These are phyloP conservation scores for Etheostoma cragini DNA, from an alignment of 2,113 vertebrate species.

Conservation along the genomic window DNA sequence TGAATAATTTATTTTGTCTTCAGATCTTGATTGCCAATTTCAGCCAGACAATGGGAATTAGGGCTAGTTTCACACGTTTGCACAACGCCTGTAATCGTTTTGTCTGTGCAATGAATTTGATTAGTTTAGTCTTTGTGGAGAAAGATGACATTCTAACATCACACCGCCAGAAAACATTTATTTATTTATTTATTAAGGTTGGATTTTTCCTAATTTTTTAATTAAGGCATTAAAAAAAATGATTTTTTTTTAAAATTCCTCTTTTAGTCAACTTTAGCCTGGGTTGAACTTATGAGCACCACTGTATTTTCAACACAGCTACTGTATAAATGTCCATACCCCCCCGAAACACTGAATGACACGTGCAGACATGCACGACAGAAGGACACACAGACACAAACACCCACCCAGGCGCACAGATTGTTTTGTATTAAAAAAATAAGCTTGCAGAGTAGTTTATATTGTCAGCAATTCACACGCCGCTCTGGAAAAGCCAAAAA, in stretches of 20 bases:
- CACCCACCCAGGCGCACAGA: conserved; percentile 7
- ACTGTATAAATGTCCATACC: background rate
- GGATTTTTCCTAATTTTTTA: too few species aligned
- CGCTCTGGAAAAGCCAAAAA: conserved; percentile 26
- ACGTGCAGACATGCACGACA: background rate
- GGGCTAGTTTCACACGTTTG: conserved; percentile 5
- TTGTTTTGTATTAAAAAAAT: background rate
- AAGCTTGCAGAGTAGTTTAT: conserved; percentile 10
- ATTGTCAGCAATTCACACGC: conserved; percentile 30
- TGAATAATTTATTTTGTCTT: conserved; percentile 44
- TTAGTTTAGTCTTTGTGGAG: conserved; percentile 63
- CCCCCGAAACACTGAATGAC: background rate
- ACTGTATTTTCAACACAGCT: too few species aligned
- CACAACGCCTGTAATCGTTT: conserved; percentile 18
- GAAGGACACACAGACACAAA: background rate
- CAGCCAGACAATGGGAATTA: conserved; percentile 38
- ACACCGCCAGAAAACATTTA: conserved; percentile 24
- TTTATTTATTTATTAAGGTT: too few species aligned
- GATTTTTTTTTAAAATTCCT: too few species aligned
- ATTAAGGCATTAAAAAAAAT: too few species aligned
- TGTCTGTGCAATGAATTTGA: conserved; percentile 52
- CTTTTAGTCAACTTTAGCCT: too few species aligned
- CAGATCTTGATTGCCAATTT: conserved; percentile 54
- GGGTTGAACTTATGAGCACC: too few species aligned
- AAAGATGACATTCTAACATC: conserved; percentile 64